phyloP scores from a whole-genome alignment of 2,113 vertebrate genomes.

The Budorcas taxicolor region DNA sequence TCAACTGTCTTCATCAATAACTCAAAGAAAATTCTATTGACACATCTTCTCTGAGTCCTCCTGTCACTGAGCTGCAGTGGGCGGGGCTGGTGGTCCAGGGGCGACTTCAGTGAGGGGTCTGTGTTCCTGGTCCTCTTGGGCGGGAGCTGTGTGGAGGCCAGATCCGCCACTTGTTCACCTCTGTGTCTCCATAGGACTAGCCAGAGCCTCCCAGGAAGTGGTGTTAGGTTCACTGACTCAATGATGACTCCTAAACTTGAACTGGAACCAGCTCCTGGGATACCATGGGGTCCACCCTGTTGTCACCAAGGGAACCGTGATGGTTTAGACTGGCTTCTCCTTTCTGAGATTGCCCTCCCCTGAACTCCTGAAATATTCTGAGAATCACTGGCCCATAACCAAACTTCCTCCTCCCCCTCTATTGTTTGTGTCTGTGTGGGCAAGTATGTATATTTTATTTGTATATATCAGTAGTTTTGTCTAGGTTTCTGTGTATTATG shows the following conservation, averaged over 20 bases:
- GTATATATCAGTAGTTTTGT: not conserved
- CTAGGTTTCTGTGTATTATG: not conserved
- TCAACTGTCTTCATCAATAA: not conserved
- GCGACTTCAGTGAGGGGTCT: not conserved
- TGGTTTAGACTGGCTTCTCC: not conserved
- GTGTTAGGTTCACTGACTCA: not conserved
- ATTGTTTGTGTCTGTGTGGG: not conserved
- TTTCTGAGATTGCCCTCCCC: not conserved
- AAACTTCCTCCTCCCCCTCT: not conserved
- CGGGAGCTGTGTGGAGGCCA: not conserved
- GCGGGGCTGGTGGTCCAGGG: not conserved
- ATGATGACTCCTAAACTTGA: not conserved
- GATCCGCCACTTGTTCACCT: not conserved
- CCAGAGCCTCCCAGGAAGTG: not conserved
- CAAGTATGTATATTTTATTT: not conserved
- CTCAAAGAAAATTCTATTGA: not conserved
- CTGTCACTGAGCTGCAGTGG: not conserved
- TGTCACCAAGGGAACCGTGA: not conserved
- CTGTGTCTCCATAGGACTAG: not conserved
- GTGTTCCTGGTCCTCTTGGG: not conserved
- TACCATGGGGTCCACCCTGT: not conserved
- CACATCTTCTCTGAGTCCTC: not conserved
- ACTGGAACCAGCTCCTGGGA: not conserved
- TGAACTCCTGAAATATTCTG: not conserved
- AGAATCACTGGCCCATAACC: not conserved